Evolutionary conservation across 64 coral and sea anemone species (phyloP).

Genomic region (Anthopleura sola): DNA sequence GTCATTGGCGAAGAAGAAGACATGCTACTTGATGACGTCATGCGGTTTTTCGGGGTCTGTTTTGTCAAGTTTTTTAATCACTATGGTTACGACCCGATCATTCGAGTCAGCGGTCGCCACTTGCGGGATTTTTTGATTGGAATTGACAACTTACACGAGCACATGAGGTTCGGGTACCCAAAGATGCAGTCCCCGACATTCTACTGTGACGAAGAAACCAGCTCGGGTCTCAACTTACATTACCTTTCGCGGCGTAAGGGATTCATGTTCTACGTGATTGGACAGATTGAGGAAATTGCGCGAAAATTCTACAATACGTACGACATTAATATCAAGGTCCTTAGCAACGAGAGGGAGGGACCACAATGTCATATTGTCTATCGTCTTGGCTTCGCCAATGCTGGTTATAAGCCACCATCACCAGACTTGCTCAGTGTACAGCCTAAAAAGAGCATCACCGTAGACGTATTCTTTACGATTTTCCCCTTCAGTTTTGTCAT

Average conservation of each 20-base stretch:
- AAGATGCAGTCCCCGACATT: slow-evolving; percentile 79
- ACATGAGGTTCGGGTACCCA: slow-evolving; percentile 89
- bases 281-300: slow-evolving; percentile 79
- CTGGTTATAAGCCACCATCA: slow-evolving; percentile 35
- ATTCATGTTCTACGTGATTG: slow-evolving; percentile 72
- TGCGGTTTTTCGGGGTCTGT: slow-evolving; percentile 77
- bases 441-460: slow-evolving; percentile 32
- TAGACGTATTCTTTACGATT: slow-evolving; percentile 71
- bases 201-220: slow-evolving; percentile 77
- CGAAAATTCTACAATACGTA: slow-evolving; percentile 49
- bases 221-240: slow-evolving; percentile 51
- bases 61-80: slow-evolving; percentile 87
- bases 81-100: slow-evolving; percentile 85
- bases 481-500: slow-evolving; percentile 81
- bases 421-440: slow-evolving; percentile 36
- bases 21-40: slow-evolving; percentile 68
- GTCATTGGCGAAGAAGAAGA: slow-evolving; percentile 41
- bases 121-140: slow-evolving; percentile 80
- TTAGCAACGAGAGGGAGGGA: slow-evolving; percentile 38
- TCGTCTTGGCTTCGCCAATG: slow-evolving; percentile 56
- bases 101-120: slow-evolving; percentile 80
- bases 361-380: slow-evolving; percentile 42
- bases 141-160: slow-evolving; percentile 85
- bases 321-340: slow-evolving; percentile 59
- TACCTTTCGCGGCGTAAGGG: slow-evolving; percentile 69